Base-by-base conservation (phyloP, 2,113 vertebrate genomes). In the Charina bottae region DNA sequence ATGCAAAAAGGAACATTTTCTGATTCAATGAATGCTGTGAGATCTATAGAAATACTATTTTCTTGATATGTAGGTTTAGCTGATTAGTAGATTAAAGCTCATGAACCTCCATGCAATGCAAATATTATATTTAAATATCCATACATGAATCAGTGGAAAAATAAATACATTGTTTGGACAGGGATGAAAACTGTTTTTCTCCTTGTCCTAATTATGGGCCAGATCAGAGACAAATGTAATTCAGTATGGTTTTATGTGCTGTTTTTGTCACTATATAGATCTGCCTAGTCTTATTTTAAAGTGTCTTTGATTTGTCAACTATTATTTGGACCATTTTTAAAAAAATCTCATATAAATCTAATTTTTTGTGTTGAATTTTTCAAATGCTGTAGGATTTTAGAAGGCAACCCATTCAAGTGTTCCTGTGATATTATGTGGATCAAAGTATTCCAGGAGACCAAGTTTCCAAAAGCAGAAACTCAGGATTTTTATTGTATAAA, bases 351-450 rank as follows among this genome's bases (percentile, higher is more conserved):
- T 58, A 49, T 23, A 24, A 85, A 1, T 0, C 17, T 37, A 33
- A 4, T 37, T 58, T 86, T 86, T 86, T 28, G 33, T 58, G 83
- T 28, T 0, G 3, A 24, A 1, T 95, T 89, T 95, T 68, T 72
- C 90, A 93, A 95, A 96, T 95, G 9, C 89, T 95, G 0, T 90
- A 99, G 99, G 95, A 97, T 98, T 96, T 94, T 99, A 96, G 95
- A 97, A 90, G 98, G 98, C 90, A 99, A 99, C 97, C 98, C 99
- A 4, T 98, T 99, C 95, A 98, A 97, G 84, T 99, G 99, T 93
- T 98, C 98, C 91, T 99, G 99, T 97, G 98, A 99, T 93, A 99
- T 99, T 96, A 98, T 99, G 98, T 99, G 99, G 99, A 98, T 99
- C 97, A 99, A 99, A 96, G 98, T 98, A 94, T 98, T 98, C 97